Percentiles rank a stretch among this genome's conserved stretches.
Conservation (phyloP, 2,113 vertebrate species). For the Poeciliopsis prolifica region DNA sequence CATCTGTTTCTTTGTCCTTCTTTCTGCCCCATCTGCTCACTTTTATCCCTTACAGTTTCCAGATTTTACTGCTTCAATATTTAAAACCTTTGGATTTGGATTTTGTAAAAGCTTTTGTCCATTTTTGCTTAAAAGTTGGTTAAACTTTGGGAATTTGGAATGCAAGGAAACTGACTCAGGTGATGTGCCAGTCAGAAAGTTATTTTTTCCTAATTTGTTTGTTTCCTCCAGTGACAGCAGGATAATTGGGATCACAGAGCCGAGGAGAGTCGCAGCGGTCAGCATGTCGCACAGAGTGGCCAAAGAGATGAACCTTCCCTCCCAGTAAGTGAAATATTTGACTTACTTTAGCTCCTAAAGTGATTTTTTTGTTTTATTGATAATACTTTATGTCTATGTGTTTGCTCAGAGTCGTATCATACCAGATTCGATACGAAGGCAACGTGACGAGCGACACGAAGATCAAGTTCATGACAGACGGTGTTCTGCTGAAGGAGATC, state of each 20-base stretch:
- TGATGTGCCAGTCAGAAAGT: too few relatives aligned
- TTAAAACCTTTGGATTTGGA: too few relatives aligned
- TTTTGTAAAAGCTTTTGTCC: too few relatives aligned
- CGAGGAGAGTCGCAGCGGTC: slow-evolving; percentile 92
- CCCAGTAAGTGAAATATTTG: slow-evolving; percentile 74
- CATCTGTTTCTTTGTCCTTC: not conserved
- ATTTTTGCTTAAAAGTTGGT: too few relatives aligned
- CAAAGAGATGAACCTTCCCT: slow-evolving; percentile 92
- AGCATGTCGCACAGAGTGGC: slow-evolving; percentile 96
- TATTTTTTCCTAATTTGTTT: not conserved
- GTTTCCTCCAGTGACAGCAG: slow-evolving; percentile 71
- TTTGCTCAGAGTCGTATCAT: slow-evolving; percentile 87
- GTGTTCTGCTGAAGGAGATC: slow-evolving; percentile 94
- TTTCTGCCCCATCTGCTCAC: too few relatives aligned
- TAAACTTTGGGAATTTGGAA: too few relatives aligned
- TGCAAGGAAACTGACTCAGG: too few relatives aligned
- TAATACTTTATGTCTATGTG: slow-evolving; percentile 12
- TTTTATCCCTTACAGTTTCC: too few relatives aligned
- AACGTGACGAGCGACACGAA: slow-evolving; percentile 89
- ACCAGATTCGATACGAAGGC: slow-evolving; percentile 96
- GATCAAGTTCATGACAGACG: slow-evolving; percentile 98
- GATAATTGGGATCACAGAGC: slow-evolving; percentile 91
- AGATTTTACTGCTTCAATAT: too few relatives aligned
- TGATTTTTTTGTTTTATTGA: not conserved
- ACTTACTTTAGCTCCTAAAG: not conserved